phyloP scores from a whole-genome alignment of 2,888 invertebrate genomes.

The Hirudinaria manillensis region DNA sequence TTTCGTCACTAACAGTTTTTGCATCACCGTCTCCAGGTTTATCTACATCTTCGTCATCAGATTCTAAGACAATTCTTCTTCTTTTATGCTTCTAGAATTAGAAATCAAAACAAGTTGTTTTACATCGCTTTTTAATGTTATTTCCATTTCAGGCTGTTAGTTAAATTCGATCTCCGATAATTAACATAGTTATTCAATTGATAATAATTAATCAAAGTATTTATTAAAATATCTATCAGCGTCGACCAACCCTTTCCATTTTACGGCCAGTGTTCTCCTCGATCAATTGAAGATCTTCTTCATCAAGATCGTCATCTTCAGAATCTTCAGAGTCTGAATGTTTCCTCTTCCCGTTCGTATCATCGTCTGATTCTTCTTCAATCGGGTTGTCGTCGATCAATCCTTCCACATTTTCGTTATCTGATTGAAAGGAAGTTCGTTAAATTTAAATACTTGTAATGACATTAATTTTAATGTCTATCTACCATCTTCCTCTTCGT shows the following conservation, averaged over 20 bases:
- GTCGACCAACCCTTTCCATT: constrained; percentile 58
- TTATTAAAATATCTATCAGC: neutral
- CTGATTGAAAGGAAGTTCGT: neutral
- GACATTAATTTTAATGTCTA: too few species aligned
- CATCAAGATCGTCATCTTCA: constrained; percentile 73
- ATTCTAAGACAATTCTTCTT: neutral
- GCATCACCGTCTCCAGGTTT: neutral
- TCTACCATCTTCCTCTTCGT: constrained; percentile 2
- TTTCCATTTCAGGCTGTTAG: neutral
- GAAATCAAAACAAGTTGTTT: too few species aligned
- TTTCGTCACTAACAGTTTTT: neutral
- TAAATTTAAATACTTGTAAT: too few species aligned
- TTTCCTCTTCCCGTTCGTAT: constrained; percentile 37
- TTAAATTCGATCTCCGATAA: neutral
- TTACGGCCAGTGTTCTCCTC: constrained; percentile 96
- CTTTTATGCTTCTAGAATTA: constrained; percentile 2
- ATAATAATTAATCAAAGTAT: neutral
- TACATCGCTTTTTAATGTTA: neutral
- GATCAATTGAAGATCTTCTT: constrained; percentile 94
- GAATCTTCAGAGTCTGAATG: constrained; percentile 46
- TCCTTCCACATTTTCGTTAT: constrained; percentile 34
- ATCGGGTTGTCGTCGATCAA: constrained; percentile 40
- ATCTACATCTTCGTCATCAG: neutral
- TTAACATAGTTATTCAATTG: too few species aligned
- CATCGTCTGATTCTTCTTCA: constrained; percentile 57